Percentiles rank a stretch among this genome's conserved stretches.
These are phyloP conservation scores for Microcebus lehilahytsara DNA, from an alignment of 2,113 vertebrate species.

Conservation along the genomic window DNA sequence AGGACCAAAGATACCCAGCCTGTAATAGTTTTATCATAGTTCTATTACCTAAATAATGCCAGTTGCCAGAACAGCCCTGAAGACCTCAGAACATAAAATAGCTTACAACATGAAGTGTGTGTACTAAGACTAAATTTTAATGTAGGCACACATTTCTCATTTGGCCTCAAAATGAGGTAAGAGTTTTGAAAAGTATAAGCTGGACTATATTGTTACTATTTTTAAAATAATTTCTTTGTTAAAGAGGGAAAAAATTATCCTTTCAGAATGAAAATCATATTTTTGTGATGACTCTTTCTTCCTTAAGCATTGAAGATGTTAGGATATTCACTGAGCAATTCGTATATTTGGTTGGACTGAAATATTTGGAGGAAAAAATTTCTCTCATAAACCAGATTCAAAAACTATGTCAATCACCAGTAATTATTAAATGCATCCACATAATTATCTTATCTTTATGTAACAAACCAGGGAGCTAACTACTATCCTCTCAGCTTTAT, in stretches of 20 bases:
- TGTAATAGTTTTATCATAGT: neutral
- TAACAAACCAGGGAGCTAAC: neutral
- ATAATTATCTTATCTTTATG: neutral
- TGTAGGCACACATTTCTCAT: neutral
- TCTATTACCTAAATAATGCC: neutral
- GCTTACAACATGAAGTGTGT: too few relatives aligned
- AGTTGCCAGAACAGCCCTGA: neutral
- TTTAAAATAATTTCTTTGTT: neutral
- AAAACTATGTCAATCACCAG: neutral
- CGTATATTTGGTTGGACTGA: neutral
- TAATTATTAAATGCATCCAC: neutral
- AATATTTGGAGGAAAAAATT: neutral
- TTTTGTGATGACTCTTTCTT: neutral
- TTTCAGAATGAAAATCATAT: neutral
- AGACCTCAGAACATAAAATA: neutral
- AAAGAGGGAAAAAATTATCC: neutral
- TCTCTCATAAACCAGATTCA: neutral
- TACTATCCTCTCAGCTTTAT: neutral
- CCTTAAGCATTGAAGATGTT: neutral
- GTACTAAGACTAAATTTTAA: neutral
- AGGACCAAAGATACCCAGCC: neutral
- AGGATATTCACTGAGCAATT: neutral
- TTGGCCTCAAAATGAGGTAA: conserved; percentile 9
- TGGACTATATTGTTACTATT: neutral
- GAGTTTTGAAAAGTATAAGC: neutral